These are phyloP conservation scores for Thunnus albacares DNA, from an alignment of 2,797 vertebrate genomes.

Conservation along the genomic window DNA sequence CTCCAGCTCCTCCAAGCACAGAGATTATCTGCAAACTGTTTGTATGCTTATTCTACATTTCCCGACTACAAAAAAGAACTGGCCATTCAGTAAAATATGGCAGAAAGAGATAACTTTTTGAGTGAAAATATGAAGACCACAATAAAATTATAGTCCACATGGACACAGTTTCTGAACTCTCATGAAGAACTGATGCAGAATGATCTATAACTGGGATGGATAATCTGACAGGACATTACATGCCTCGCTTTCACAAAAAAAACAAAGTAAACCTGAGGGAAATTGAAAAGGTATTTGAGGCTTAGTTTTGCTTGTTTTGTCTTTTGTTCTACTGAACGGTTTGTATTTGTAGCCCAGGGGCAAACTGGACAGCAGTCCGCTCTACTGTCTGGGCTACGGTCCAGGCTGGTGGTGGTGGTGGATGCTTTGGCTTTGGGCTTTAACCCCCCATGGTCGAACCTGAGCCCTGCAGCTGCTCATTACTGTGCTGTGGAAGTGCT, in stretches of 20 bases:
- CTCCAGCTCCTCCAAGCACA: constrained; percentile 15
- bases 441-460: constrained; percentile 69
- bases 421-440: constrained; percentile 65
- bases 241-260: constrained; percentile 46
- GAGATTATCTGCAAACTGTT: constrained; percentile 40
- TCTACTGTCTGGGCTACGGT: constrained; percentile 70
- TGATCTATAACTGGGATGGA: constrained; percentile 46
- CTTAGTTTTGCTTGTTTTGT: constrained; percentile 58
- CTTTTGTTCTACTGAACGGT: constrained; percentile 58
- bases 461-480: constrained; percentile 77
- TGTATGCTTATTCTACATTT: constrained; percentile 21
- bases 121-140: constrained; percentile 26
- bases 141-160: constrained; percentile 7
- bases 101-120: constrained; percentile 9
- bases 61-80: background rate
- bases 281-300: constrained; percentile 37
- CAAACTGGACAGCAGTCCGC: constrained; percentile 63
- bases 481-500: constrained; percentile 66
- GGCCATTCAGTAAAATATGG: constrained; percentile 31
- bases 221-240: constrained; percentile 50
- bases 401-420: constrained; percentile 60
- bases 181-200: constrained; percentile 20
- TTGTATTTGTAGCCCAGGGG: constrained; percentile 65
- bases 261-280: constrained; percentile 26
- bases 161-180: constrained; percentile 13